Percentiles rank a stretch among this genome's conserved stretches.
Conservation (phyloP, 2,113 vertebrate species). For the Chrysochloris asiatica region DNA sequence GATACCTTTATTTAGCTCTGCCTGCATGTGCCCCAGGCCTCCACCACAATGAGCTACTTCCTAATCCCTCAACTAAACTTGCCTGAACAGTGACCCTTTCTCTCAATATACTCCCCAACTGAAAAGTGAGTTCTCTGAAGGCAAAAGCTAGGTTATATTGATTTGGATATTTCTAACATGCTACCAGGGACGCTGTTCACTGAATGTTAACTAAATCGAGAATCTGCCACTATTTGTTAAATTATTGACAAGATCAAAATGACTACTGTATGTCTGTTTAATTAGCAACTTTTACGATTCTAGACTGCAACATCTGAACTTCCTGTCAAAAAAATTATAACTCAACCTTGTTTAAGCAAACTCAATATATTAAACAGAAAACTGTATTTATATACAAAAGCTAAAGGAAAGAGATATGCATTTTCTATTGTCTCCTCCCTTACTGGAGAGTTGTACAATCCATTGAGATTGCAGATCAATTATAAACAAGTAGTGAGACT, state of each 20-base stretch:
- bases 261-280: slow-evolving; percentile 16
- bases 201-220: not conserved
- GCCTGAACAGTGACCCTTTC: not conserved
- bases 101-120: not conserved
- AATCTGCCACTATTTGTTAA: slow-evolving; percentile 4
- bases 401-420: slow-evolving; percentile 44
- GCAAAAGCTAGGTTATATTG: not conserved
- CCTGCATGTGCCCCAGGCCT: not conserved
- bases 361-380: slow-evolving; percentile 40
- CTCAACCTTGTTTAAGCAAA: slow-evolving; percentile 55
- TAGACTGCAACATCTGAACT: not conserved
- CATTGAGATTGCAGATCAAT: not conserved
- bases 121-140: not conserved
- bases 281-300: slow-evolving; percentile 17
- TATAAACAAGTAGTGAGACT: not conserved
- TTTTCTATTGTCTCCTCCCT: slow-evolving; percentile 55
- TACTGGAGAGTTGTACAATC: slow-evolving; percentile 12
- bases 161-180: not conserved
- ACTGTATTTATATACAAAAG: slow-evolving; percentile 60
- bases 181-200: not conserved
- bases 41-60: not conserved
- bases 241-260: slow-evolving; percentile 37
- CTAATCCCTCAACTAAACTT: not conserved
- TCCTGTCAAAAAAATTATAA: slow-evolving; percentile 39
- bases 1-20: not conserved